Evolutionary conservation across 2,888 invertebrate species (phyloP).

Genomic region (Caenorhabditis panamensis): DNA sequence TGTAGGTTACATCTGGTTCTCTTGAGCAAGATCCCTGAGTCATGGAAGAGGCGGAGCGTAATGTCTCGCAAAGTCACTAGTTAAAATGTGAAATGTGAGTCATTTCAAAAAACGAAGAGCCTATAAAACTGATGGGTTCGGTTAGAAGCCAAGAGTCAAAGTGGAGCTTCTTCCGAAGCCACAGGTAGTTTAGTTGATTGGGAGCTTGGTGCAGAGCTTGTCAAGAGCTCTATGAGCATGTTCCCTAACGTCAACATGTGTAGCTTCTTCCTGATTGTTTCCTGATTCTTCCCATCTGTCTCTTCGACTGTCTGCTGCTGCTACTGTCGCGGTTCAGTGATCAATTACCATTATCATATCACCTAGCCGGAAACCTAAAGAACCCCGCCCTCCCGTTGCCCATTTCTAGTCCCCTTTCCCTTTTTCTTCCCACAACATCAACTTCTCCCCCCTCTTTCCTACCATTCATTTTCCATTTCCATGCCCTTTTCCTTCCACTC

Average conservation of each 20-base stretch:
- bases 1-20: not conserved
- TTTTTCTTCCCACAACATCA: not conserved
- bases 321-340: constrained; percentile 33
- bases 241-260: too few relatives aligned
- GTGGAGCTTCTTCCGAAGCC: not conserved
- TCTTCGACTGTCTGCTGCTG: not conserved
- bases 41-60: constrained; percentile 32
- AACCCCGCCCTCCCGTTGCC: constrained; percentile 5
- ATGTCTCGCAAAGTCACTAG: constrained; percentile 13
- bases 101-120: constrained; percentile 17
- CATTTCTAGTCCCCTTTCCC: not conserved
- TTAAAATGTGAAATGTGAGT: constrained; percentile 41
- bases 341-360: constrained; percentile 55
- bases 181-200: not conserved
- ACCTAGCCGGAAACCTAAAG: constrained; percentile 16
- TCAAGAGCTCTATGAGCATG: too few relatives aligned
- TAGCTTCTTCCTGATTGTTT: not conserved
- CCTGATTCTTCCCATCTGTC: constrained; percentile 3
- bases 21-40: not conserved
- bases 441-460: too few relatives aligned
- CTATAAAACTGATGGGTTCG: constrained; percentile 19
- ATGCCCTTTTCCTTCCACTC: constrained; percentile 1
- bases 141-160: not conserved
- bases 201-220: too few relatives aligned
- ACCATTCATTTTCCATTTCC: not conserved